phyloP scores from a whole-genome alignment of 2,888 invertebrate species.

The Operophtera brumata region DNA sequence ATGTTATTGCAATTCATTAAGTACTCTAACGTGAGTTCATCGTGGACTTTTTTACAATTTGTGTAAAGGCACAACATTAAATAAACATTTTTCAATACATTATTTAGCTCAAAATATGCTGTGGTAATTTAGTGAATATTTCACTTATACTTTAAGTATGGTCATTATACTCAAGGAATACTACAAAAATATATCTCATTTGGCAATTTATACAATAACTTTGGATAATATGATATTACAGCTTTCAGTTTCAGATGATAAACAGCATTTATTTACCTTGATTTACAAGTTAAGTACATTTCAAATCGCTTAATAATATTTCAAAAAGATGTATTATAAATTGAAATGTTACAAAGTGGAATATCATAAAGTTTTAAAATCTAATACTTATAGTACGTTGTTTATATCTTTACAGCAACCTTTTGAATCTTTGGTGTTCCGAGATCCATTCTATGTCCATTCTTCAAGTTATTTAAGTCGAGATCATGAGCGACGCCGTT shows the following conservation, averaged over 20 bases:
- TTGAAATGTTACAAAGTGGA: constrained; percentile 54
- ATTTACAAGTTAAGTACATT: constrained; percentile 19
- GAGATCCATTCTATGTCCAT: constrained; percentile 60
- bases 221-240: constrained; percentile 29
- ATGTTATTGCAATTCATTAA: constrained; percentile 61
- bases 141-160: constrained; percentile 39
- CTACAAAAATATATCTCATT: constrained; percentile 78
- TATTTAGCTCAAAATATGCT: constrained; percentile 33
- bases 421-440: constrained; percentile 76
- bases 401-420: constrained; percentile 71
- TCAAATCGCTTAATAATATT: constrained; percentile 30
- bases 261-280: constrained; percentile 23
- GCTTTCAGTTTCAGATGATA: constrained; percentile 25
- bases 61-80: constrained; percentile 73
- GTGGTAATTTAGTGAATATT: constrained; percentile 24
- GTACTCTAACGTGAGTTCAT: constrained; percentile 44
- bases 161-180: constrained; percentile 57
- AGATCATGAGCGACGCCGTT: constrained; percentile 38
- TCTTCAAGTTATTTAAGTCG: constrained; percentile 46
- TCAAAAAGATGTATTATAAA: constrained; percentile 36
- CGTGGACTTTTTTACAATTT: constrained; percentile 34
- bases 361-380: constrained; percentile 62
- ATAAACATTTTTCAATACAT: constrained; percentile 32
- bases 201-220: constrained; percentile 66
- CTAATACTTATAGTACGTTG: constrained; percentile 43